Evolutionary conservation across 2,113 vertebrate genomes (phyloP).

Genomic region (Danionella cerebrum): DNA sequence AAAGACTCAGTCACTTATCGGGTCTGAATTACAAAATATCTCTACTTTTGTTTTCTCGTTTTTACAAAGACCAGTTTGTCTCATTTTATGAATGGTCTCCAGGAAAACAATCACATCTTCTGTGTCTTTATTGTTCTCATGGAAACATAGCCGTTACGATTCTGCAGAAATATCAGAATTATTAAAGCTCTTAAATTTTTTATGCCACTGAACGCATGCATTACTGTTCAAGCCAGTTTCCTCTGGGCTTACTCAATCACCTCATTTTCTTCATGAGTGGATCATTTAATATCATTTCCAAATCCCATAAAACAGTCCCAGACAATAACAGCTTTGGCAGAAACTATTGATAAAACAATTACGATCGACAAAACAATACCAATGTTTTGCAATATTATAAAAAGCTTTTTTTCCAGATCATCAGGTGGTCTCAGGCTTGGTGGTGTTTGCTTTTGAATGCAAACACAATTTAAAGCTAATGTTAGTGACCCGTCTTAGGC

Average conservation of each 20-base stretch:
- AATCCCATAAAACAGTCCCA: neutral
- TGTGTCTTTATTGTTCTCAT: constrained; percentile 10
- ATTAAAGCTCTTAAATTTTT: no score
- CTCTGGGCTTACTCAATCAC: neutral
- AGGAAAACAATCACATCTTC: neutral
- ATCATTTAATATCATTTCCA: constrained; percentile 7
- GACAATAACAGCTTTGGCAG: constrained; percentile 16
- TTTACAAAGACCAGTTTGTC: neutral
- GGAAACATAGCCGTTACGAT: neutral
- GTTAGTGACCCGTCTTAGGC: constrained; percentile 19
- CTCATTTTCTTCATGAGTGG: constrained; percentile 22
- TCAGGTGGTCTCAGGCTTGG: neutral
- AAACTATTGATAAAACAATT: constrained; percentile 23
- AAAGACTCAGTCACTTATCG: no score
- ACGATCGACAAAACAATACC: constrained; percentile 12
- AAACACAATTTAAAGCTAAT: constrained; percentile 2
- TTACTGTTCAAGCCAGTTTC: neutral
- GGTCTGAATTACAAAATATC: neutral
- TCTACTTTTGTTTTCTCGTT: neutral
- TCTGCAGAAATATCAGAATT: neutral
- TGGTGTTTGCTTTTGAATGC: neutral
- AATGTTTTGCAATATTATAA: neutral
- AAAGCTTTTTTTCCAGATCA: constrained; percentile 18
- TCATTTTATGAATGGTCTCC: constrained; percentile 5
- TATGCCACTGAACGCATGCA: no score